Evolutionary conservation across 2,888 invertebrate species (phyloP).

Genomic region (Leucoma salicis): DNA sequence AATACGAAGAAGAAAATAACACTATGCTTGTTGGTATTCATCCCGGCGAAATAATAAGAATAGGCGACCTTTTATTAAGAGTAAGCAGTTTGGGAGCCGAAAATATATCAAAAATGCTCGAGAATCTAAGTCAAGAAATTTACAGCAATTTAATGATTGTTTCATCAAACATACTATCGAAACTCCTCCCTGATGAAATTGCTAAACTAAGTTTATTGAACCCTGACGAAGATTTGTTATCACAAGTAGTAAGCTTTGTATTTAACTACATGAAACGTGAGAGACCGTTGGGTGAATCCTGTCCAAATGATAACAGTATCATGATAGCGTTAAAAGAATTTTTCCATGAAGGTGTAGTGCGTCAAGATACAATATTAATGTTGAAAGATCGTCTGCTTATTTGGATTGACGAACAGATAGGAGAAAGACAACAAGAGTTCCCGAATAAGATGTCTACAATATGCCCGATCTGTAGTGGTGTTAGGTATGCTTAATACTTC

Average conservation of each 20-base stretch:
- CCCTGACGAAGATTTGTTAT: constrained; percentile 67
- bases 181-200: constrained; percentile 61
- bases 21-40: constrained; percentile 57
- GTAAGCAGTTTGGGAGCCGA: constrained; percentile 64
- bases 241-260: constrained; percentile 67
- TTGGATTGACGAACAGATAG: constrained; percentile 55
- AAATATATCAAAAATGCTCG: constrained; percentile 55
- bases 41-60: constrained; percentile 66
- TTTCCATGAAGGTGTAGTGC: constrained; percentile 67
- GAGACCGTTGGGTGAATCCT: constrained; percentile 60
- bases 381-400: constrained; percentile 55
- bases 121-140: constrained; percentile 63
- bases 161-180: constrained; percentile 58
- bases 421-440: constrained; percentile 40
- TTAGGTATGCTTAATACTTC: constrained; percentile 48
- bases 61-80: constrained; percentile 57
- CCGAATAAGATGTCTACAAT: constrained; percentile 56
- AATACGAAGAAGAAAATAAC: constrained; percentile 45
- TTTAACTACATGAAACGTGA: constrained; percentile 67
- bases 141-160: constrained; percentile 68
- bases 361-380: constrained; percentile 56
- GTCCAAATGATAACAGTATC: constrained; percentile 60
- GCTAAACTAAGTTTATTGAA: constrained; percentile 58
- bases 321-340: constrained; percentile 62
- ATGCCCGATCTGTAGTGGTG: constrained; percentile 57